Conservation (phyloP, 2,113 vertebrate species). For the Bufo gargarizans region DNA sequence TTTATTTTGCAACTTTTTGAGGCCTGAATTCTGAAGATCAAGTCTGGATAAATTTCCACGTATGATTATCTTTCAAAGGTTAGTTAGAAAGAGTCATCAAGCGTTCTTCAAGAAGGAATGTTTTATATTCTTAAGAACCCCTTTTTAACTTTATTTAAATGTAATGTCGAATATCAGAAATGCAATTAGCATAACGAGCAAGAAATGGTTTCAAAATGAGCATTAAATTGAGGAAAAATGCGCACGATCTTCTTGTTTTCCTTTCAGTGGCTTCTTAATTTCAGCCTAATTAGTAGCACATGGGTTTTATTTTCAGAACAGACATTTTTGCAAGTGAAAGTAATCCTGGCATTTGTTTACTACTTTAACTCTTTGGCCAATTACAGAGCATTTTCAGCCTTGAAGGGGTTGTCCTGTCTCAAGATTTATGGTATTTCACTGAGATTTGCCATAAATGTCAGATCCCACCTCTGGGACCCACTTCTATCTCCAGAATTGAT, state of each 20-base stretch:
- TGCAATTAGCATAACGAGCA: constrained; percentile 4
- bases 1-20: too few species aligned
- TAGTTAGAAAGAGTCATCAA: too few species aligned
- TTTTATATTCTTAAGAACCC: neutral
- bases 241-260: constrained; percentile 32
- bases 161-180: neutral
- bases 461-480: too few species aligned
- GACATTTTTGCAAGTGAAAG: constrained; percentile 45
- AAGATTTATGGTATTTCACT: too few species aligned
- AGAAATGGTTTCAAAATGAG: constrained; percentile 45
- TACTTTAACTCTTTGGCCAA: neutral
- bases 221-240: constrained; percentile 48
- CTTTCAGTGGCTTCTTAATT: constrained; percentile 46
- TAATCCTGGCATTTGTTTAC: constrained; percentile 22
- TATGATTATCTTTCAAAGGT: too few species aligned
- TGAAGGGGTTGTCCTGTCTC: too few species aligned
- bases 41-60: too few species aligned
- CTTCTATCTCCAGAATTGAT: too few species aligned
- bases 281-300: constrained; percentile 48
- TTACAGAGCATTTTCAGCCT: too few species aligned
- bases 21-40: too few species aligned
- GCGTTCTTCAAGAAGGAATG: too few species aligned
- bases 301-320: constrained; percentile 21
- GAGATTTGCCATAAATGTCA: too few species aligned
- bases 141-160: neutral